Base-by-base conservation (phyloP, 1,140 invertebrate species). In the Trachymyrmex cornetzi region DNA sequence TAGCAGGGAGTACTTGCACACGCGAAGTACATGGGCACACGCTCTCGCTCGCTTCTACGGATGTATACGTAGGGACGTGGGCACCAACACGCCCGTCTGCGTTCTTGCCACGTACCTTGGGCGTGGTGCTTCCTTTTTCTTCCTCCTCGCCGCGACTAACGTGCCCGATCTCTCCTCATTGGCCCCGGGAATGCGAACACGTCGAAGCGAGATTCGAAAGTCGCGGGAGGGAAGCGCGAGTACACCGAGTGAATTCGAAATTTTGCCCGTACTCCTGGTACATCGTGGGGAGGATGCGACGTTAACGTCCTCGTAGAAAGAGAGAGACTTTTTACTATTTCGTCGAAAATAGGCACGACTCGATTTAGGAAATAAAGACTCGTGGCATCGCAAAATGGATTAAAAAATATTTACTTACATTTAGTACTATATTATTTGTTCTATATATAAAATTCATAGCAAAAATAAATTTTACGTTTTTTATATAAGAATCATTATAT, bases 111-210 rank as follows among this genome's bases (percentile, higher is more conserved):
- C 89, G 91, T 91, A 93, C 90, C 90, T 92, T 91, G 92, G 92
- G 93, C 93, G 93, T 93, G 92, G 92, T 93, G 87, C 88, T 89
- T 88, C 87, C 89, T 90, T 91, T 93, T 93, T 93, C 92, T 91
- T 91, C 88, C 74, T 92, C 87, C 89, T 89, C 77, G 87, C 69
- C 82, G 69, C 80, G 91, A 80, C 75, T 84, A 88, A 89, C 88
- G 84, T 80, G 80, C 66, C 77, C 81, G 91, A 87, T 88, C 92
- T 93, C 88, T 91, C 87, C 88, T 91, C 90, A 90, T 92, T 92
- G 91, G 91, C 91, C 90, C 87, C 77, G 84, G 79, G 91, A 91
- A 91, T 91, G 89, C 89, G 90, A 91, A 91, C 91, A 89, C 91
- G 88, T 91, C 90, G 90, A 85, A 90, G 91, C 90, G 90, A 91